These are phyloP conservation scores for Rhyacophila brunnea DNA, from an alignment of 1,140 invertebrate genomes.

Conservation along the genomic window DNA sequence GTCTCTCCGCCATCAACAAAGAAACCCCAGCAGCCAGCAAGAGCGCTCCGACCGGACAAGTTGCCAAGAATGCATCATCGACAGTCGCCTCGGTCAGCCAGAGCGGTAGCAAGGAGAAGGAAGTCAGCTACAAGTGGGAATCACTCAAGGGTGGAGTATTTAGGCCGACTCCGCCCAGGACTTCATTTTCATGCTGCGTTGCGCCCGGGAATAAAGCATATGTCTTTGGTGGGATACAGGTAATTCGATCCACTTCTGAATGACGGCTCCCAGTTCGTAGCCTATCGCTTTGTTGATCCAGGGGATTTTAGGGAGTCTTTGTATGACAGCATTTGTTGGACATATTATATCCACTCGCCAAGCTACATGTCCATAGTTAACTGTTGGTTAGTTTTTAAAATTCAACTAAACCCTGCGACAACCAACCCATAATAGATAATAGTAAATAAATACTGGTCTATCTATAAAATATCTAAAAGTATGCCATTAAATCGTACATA, in stretches of 20 bases:
- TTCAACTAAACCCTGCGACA: too few relatives aligned
- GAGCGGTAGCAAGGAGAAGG: slow-evolving; percentile 41
- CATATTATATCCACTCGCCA: too few relatives aligned
- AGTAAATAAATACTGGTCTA: too few relatives aligned
- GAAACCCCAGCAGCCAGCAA: slow-evolving; percentile 42
- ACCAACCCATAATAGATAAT: too few relatives aligned
- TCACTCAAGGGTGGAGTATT: slow-evolving; percentile 24
- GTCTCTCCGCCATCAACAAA: slow-evolving; percentile 65
- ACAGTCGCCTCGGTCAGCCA: not conserved
- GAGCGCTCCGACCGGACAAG: slow-evolving; percentile 33
- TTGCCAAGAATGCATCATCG: not conserved
- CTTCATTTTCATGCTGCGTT: slow-evolving; percentile 35
- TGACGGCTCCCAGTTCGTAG: not conserved
- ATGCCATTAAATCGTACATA: too few relatives aligned
- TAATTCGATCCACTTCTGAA: slow-evolving; percentile 28
- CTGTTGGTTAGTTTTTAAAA: too few relatives aligned
- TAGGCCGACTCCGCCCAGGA: slow-evolving; percentile 22
- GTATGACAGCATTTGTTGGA: too few relatives aligned
- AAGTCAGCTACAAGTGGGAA: slow-evolving; percentile 35
- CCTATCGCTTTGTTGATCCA: too few relatives aligned
- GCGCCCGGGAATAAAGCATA: slow-evolving; percentile 62
- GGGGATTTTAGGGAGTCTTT: too few relatives aligned
- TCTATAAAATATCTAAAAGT: too few relatives aligned
- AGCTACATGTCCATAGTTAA: too few relatives aligned
- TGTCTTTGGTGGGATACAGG: slow-evolving; percentile 54